Conservation (phyloP, 2,113 vertebrate species). For the Saguinus imperator region DNA sequence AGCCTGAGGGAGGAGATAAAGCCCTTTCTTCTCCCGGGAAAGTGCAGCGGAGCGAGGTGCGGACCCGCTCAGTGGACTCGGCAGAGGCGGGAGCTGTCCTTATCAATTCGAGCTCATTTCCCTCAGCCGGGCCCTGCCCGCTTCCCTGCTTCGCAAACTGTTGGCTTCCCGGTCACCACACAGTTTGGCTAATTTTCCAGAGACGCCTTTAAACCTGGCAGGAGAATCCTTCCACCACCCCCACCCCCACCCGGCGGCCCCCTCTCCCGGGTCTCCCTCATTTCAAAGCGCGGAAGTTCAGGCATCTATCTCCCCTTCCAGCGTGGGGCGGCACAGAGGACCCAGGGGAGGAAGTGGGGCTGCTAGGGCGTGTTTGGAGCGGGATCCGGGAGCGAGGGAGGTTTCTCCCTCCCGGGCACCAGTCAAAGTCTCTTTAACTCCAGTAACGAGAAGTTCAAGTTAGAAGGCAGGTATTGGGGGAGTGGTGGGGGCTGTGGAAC, state of each 20-base stretch:
- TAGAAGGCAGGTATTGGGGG: slow-evolving; percentile 61
- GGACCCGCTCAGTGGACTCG: slow-evolving; percentile 70
- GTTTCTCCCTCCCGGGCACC: neutral
- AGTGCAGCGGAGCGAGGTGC: slow-evolving; percentile 76
- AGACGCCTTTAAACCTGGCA: slow-evolving; percentile 47
- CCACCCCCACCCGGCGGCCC: neutral
- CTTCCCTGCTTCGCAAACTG: slow-evolving; percentile 71
- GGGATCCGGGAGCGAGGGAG: neutral
- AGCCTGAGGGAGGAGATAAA: slow-evolving; percentile 64
- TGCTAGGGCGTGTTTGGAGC: neutral
- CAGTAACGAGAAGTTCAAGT: slow-evolving; percentile 74
- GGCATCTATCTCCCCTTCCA: neutral
- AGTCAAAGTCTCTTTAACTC: slow-evolving; percentile 51
- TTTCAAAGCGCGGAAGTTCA: slow-evolving; percentile 56
- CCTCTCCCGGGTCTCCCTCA: neutral
- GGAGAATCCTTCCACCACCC: neutral
- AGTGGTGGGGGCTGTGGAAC: neutral
- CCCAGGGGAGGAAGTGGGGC: neutral
- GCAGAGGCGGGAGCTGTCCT: slow-evolving; percentile 77
- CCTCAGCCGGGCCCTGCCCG: slow-evolving; percentile 69
- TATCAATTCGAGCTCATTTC: slow-evolving; percentile 74
- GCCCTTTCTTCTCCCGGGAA: slow-evolving; percentile 72
- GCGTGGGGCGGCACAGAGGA: neutral
- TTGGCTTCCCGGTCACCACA: slow-evolving; percentile 54
- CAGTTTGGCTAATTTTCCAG: slow-evolving; percentile 64